Evolutionary conservation across 2,113 vertebrate genomes (phyloP), one percentile per base, ranked within the genome.

Genomic region (Tachycineta bicolor): DNA sequence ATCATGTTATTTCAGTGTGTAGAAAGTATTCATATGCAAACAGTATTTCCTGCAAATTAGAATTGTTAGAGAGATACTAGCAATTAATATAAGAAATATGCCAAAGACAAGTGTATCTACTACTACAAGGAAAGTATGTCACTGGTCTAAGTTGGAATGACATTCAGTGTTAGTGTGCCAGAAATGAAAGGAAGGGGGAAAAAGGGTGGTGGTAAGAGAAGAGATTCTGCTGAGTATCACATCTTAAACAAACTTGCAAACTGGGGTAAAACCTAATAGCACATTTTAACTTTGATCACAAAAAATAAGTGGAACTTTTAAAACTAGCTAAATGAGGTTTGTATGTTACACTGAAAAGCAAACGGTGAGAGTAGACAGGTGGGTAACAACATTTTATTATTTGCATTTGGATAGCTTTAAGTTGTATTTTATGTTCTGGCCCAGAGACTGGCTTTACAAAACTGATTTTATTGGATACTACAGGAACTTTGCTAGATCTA

Each of bases 91-190:
- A 96, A 93, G 89, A 96, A 95, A 92, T 86, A 80, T 29, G 39
- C 23, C 85, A 75, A 62, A 83, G 28, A 59, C 34, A 50, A 87
- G 33, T 78, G 19, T 4, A 4, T 46, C 41, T 56, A 43, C 43
- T 44, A 3, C 46, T 92, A 47, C 71, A 89, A 74, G 20, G 52
- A 81, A 90, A 87, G 58, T 67, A 59, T 79, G 92, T 91, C 68
- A 80, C 73, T 92, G 89, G 83, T 95, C 91, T 97, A 90, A 95
- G 86, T 95, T 94, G 83, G 96, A 74, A 87, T 80, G 97, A 86
- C 82, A 93, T 91, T 90, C 41, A 37, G 46, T 93, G 74, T 93
- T 64, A 94, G 58, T 85, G 90, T 94, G 95, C 90, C 96, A 97
- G 83, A 94, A 96, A 37, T 52, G 41, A 90, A 65, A 65, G 13